Base-by-base conservation (phyloP, 2,888 invertebrate species). In the Agapostemon virescens region DNA sequence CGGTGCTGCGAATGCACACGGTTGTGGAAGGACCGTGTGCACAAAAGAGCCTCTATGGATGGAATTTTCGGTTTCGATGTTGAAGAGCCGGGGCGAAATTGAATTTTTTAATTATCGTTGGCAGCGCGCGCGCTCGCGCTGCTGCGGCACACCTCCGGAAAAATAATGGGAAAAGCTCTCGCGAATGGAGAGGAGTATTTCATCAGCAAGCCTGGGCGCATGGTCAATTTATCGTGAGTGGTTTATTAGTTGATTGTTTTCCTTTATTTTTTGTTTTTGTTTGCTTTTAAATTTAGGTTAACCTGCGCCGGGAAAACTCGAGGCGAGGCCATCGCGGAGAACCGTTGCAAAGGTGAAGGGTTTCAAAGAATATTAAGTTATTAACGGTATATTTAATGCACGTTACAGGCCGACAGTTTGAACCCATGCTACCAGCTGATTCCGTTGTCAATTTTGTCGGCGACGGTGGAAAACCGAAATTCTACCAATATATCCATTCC, bases 31-130 rank as follows among this genome's bases (percentile, higher is more conserved):
- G 70, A 26, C 36, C n/a, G n/a, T 17, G 55, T 55, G n/a, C 42
- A 2, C 23, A 33, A 23, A 42, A 26, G 40, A 26, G 9, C 26
- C 33, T 36, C 64, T 15, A 0, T 38, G 40, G 52, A 26, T 17
- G 17, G 7, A 80, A 73, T 72, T 79, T 79, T 52, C 68, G 17
- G n/a, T 40, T 6, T 55, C 33, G 20, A 52, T 13, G 52, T 23
- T 26, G 40, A 30, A 20, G 30, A 33, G n/a, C 4, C 64, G n/a
- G 38, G 45, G 64, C 38, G 30, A 69, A 77, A 79, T 79, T 73
- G 55, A 73, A 73, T 73, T 66, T 73, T 80, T 80, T 69, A 79
- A 79, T 79, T 73, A 79, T 69, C 68, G 68, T 30, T 30, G 15
- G 4, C 13, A 49, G 5, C 30, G 13, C 9, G 20, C 17, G 7